Evolutionary conservation across 1,140 invertebrate species (phyloP).

Genomic region (Glossosoma conforme): DNA sequence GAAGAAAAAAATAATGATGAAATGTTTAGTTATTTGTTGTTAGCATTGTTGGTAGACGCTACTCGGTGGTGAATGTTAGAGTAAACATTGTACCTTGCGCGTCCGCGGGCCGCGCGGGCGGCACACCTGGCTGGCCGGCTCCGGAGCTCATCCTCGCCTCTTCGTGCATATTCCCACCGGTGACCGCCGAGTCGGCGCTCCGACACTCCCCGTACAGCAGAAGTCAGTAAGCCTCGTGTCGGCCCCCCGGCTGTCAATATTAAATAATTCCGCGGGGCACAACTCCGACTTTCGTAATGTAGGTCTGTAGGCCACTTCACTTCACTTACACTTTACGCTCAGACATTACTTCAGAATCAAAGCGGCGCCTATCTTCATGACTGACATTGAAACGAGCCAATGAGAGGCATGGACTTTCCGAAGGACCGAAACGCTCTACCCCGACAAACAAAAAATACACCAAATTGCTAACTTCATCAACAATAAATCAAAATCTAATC

Average conservation of each 20-base stretch:
- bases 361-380: constrained; percentile 18
- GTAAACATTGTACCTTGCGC: too few species aligned
- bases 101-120: too few species aligned
- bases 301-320: constrained; percentile 27
- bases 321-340: constrained; percentile 24
- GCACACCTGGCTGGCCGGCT: too few species aligned
- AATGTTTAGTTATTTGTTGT: too few species aligned
- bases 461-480: not conserved
- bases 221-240: too few species aligned
- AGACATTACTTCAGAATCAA: constrained; percentile 24
- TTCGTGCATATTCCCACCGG: constrained; percentile 19
- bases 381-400: constrained; percentile 19
- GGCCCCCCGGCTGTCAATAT: constrained; percentile 10
- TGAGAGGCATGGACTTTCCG: not conserved
- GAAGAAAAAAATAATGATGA: too few species aligned
- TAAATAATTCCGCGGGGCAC: constrained; percentile 17
- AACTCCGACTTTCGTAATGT: constrained; percentile 25
- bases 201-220: too few species aligned
- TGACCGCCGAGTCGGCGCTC: too few species aligned
- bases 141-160: constrained; percentile 14
- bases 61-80: too few species aligned
- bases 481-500: not conserved
- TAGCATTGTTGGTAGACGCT: too few species aligned
- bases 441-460: not conserved
- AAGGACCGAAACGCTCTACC: not conserved